Conservation (phyloP, 1,140 invertebrate genomes). For the Frieseomelitta varia region DNA sequence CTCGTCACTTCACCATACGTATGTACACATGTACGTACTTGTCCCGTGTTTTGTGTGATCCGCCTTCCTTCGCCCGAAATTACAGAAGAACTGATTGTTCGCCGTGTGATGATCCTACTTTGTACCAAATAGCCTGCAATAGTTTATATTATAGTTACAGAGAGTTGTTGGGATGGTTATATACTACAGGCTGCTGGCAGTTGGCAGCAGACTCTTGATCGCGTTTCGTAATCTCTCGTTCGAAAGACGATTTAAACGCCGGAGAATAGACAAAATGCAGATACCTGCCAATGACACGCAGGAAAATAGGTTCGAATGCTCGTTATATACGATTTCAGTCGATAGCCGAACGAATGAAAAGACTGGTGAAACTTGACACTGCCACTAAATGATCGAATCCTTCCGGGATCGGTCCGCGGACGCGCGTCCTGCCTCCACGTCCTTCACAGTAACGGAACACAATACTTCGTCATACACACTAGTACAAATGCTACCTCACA, state of each 20-base stretch:
- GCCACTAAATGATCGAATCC: conserved; percentile 45
- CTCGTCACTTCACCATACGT: neutral
- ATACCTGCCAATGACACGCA: neutral
- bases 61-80: neutral
- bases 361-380: conserved; percentile 51
- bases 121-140: conserved; percentile 26
- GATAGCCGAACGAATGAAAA: conserved; percentile 1
- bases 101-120: conserved; percentile 22
- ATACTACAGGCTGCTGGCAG: neutral
- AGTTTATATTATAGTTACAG: conserved; percentile 27
- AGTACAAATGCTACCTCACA: conserved; percentile 82
- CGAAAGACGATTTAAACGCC: neutral
- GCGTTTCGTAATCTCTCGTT: neutral
- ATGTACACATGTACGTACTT: no score
- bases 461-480: conserved; percentile 72
- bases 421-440: conserved; percentile 1
- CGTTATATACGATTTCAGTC: neutral
- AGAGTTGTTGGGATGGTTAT: conserved; percentile 8
- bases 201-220: neutral
- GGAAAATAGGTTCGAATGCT: neutral
- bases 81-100: neutral
- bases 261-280: neutral
- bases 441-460: conserved; percentile 63
- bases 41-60: neutral
- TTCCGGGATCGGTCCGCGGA: conserved; percentile 23